Evolutionary conservation across 53 echinoderm and acorn worm genomes (phyloP), one percentile per base, ranked within the genome.

Genomic region (Antedon mediterranea): DNA sequence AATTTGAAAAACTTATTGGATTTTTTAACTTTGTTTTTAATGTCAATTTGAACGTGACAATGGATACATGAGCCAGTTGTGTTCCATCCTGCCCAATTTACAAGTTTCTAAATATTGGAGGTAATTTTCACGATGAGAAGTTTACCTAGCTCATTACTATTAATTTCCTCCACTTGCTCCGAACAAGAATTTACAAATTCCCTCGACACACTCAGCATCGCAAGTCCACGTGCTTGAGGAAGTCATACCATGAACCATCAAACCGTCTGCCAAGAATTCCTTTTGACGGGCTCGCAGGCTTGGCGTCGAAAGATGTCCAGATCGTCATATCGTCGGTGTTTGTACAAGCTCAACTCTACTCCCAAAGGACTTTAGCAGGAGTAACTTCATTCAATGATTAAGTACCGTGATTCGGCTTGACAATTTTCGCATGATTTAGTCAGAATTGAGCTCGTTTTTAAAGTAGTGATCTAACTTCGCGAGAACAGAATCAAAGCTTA

Each of bases 141-240:
- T 57, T 57, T 57, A 57, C 23, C 57, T 57, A 18, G 23, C 57
- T 57, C 57, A 57, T 57, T 57, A 57, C 2, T 2, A 26, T 18
- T 57, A 57, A 57, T 57, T 57, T 57, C 57, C 57, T 57, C 57
- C 57, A 57, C 57, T 57, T 57, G 57, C 20, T 26, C 14, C 23
- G 57, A 57, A 57, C 57, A 57, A 57, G 57, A 57, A 57, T 57
- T 57, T 57, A 57, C 57, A 57, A 57, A 57, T 57, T 57, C 57
- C 57, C 57, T 57, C 23, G 57, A 57, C 57, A 57, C 57, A 57
- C 57, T 11, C 6, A 11, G 57, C 23, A 15, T 57, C 57, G 20
- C 23, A 6, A 26, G 57, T 57, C 57, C 57, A 8, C 57, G 23
- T 57, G 57, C 57, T 3, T 3, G 57, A 57, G 57, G 57, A 57